Evolutionary conservation across 2,113 vertebrate genomes (phyloP).

Genomic region (Epinephelus moara): DNA sequence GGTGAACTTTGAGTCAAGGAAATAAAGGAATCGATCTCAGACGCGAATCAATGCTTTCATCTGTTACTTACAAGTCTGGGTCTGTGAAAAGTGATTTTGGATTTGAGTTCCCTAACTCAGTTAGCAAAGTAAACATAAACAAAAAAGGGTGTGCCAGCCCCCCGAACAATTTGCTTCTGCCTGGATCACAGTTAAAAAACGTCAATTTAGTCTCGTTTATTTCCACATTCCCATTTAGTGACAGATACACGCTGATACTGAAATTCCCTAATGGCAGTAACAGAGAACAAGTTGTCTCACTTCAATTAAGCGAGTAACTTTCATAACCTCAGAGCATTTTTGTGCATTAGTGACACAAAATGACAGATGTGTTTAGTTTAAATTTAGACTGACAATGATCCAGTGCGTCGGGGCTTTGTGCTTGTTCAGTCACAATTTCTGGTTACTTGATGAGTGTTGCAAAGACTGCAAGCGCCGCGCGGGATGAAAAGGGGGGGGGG

Average conservation of each 20-base stretch:
- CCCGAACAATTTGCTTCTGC: constrained; percentile 4
- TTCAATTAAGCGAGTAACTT: constrained; percentile 69
- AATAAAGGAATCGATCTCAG: constrained; percentile 70
- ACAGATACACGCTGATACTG: constrained; percentile 36
- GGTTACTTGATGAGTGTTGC: constrained; percentile 53
- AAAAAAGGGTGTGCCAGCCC: constrained; percentile 25
- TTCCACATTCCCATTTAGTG: constrained; percentile 48
- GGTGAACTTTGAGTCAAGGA: constrained; percentile 71
- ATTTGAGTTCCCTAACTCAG: constrained; percentile 47
- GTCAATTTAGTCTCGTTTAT: constrained; percentile 32
- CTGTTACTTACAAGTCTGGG: constrained; percentile 70
- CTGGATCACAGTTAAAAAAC: neutral
- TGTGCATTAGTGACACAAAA: constrained; percentile 48
- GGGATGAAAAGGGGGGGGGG: constrained; percentile 52
- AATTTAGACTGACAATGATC: constrained; percentile 74
- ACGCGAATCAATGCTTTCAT: constrained; percentile 69
- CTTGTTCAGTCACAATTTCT: constrained; percentile 64
- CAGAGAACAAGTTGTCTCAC: constrained; percentile 59
- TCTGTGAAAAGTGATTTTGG: constrained; percentile 54
- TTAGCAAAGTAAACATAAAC: constrained; percentile 54
- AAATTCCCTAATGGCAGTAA: constrained; percentile 60
- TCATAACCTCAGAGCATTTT: constrained; percentile 66
- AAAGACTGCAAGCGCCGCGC: constrained; percentile 43
- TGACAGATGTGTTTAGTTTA: constrained; percentile 73
- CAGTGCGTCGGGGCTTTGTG: constrained; percentile 56